A percentile compares a stretch with the other conserved stretches of the same genome.
Conservation (phyloP, 35 echinoderm and acorn worm genomes). For the Lytechinus pictus region DNA sequence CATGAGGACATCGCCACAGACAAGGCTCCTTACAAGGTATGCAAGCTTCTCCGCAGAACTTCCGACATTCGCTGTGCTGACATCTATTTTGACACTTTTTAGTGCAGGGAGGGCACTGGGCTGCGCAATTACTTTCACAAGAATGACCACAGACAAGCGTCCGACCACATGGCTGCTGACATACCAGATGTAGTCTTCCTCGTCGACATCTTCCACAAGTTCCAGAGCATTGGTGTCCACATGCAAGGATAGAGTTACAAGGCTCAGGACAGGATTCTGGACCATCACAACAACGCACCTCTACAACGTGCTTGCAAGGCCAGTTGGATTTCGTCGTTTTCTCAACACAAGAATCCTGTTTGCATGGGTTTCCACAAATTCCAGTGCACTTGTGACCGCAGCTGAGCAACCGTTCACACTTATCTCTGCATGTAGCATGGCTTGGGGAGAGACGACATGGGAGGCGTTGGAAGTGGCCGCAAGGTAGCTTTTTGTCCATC, state of each 20-base stretch:
- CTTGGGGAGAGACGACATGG: conserved; percentile 50
- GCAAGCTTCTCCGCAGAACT: conserved; percentile 72
- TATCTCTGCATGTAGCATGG: conserved; percentile 46
- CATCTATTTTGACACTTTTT: conserved; percentile 77
- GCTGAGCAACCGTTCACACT: conserved; percentile 48
- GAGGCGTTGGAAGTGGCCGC: conserved; percentile 60
- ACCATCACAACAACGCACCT: conserved; percentile 62
- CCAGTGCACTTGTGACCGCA: conserved; percentile 78
- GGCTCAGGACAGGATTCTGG: conserved; percentile 58
- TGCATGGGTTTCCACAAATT: conserved; percentile 78
- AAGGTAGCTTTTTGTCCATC: conserved; percentile 54
- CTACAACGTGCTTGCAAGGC: conserved; percentile 76
- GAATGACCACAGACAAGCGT: conserved; percentile 84
- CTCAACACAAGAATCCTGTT: conserved; percentile 48
- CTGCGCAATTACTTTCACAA: conserved; percentile 72
- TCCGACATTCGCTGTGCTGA: conserved; percentile 68
- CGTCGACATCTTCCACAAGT: conserved; percentile 64
- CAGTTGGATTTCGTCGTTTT: conserved; percentile 21
- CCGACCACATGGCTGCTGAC: conserved; percentile 62
- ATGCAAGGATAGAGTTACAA: conserved; percentile 66
- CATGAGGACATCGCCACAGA: conserved; percentile 59
- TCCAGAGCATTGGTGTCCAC: conserved; percentile 72
- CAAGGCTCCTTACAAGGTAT: conserved; percentile 67
- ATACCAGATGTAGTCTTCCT: conserved; percentile 69
- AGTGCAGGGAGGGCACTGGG: conserved; percentile 83